Evolutionary conservation across 2,113 vertebrate genomes (phyloP), one percentile per base, ranked within the genome.

Genomic region (Halichoeres trimaculatus): DNA sequence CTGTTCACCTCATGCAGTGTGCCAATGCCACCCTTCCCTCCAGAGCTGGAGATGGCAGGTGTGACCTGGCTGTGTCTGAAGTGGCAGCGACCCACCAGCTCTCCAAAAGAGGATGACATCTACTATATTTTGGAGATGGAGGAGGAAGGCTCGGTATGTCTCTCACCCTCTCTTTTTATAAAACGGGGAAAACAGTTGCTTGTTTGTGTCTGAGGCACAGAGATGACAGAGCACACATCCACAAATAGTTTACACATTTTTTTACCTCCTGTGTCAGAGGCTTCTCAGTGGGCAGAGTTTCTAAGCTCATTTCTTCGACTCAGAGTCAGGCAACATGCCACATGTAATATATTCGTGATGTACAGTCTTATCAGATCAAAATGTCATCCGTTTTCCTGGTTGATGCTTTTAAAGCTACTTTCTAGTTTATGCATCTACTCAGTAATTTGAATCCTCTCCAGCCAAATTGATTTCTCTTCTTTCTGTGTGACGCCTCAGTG

Each of bases 1-100:
- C 96, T 98, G 94, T 95, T 97, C 94, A 99, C 98, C 76, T 97
- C 98, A 80, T 98, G 97, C 93, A 97, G 97, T 92, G 97, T 97
- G 85, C 98, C 98, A 70, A 94, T 94, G 34, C 94, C 95, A 86
- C 98, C 98, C 80, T 93, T 94, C 85, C 95, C 94, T 90, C 98
- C 97, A 80, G 88, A 95, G 76, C 93, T 98, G 92, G 91, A 95
- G 83, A 95, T 94, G 93, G 92, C 95, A 17, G 97, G 96, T 72
- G 95, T 98, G 83, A 97, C 94, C 72, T 98, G 96, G 96, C 91
- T 99, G 84, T 95, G 94, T 84, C 80, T 99, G 83, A 96, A 94
- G 83, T 99, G 98, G 98, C 95, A 94, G 93, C 95, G 97, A 80
- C 97, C 98, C 80, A 92, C 92, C 76, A 95, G 95, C 90, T 97